Conservation (phyloP, 2,888 invertebrate species). For the Orgyia antiqua region DNA sequence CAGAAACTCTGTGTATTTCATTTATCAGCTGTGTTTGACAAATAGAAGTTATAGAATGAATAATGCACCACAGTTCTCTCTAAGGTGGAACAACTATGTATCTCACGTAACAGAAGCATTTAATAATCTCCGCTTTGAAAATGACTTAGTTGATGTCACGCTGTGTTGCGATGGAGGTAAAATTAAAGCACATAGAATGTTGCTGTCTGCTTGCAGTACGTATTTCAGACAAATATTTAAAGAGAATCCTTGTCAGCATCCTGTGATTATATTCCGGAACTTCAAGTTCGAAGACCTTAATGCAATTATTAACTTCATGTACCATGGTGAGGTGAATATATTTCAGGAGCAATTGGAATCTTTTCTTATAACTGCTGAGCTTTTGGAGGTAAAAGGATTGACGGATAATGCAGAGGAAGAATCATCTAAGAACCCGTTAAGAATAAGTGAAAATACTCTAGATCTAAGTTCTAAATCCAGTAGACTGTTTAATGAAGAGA, state of each 20-base stretch:
- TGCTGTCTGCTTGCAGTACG: slow-evolving; percentile 89
- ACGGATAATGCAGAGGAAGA: slow-evolving; percentile 79
- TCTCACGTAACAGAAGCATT: slow-evolving; percentile 89
- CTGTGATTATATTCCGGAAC: slow-evolving; percentile 88
- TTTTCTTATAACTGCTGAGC: slow-evolving; percentile 86
- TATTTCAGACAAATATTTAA: slow-evolving; percentile 86
- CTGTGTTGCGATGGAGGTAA: slow-evolving; percentile 90
- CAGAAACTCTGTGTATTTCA: slow-evolving; percentile 7
- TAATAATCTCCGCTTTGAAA: slow-evolving; percentile 82
- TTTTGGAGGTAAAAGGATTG: slow-evolving; percentile 86
- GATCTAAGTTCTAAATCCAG: slow-evolving; percentile 65
- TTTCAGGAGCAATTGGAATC: slow-evolving; percentile 87
- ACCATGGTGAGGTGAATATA: slow-evolving; percentile 89
- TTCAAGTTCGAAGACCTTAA: slow-evolving; percentile 87
- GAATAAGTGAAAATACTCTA: slow-evolving; percentile 51
- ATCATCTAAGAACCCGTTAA: slow-evolving; percentile 48
- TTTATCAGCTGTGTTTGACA: slow-evolving; percentile 7
- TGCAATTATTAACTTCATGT: slow-evolving; percentile 89
- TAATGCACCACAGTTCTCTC: slow-evolving; percentile 88
- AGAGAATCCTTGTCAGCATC: slow-evolving; percentile 89
- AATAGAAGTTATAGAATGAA: slow-evolving; percentile 46
- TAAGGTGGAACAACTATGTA: slow-evolving; percentile 92
- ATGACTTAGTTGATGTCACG: slow-evolving; percentile 90
- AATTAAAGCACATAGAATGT: slow-evolving; percentile 90
- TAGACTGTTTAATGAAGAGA: slow-evolving; percentile 46